Base-by-base conservation (phyloP, 2,797 vertebrate genomes). In the Pyrocephalus nanus region DNA sequence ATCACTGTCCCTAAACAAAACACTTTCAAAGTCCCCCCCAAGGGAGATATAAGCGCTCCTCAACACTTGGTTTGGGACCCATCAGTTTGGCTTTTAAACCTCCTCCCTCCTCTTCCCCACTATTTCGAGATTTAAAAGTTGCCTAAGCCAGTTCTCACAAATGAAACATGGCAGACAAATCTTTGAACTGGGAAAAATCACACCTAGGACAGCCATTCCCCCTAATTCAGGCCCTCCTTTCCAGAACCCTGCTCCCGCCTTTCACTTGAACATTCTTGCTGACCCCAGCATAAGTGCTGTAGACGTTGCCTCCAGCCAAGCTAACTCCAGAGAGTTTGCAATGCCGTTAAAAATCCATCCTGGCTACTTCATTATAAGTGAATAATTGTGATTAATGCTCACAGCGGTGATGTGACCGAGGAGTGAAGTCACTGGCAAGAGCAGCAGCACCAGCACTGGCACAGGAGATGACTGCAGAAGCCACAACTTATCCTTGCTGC, bases 41-140 rank as follows among this genome's bases (percentile, higher is more conserved):
- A 16, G 14, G 58, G 0, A 80, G 43, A 45, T 2, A 0, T 6
- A 40, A 53, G n/a, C 0, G 1, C 7, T 58, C 10, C 48, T 69
- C 38, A 73, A 11, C 30, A 42, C 26, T 14, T 55, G 30, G 16
- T 15, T 47, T 50, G 30, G 10, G 26, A 73, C 34, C 10, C 34
- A 50, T 7, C n/a, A 34, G 23, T 9, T 54, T n/a, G 34, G 47
- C 18, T 55, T 78, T 84, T 45, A 48, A 83, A 57, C 3, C 17
- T 65, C 22, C 23, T 69, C 20, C 32, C n/a, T 53, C 13, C 30
- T 10, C 13, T 27, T 10, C 21, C 65, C 42, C 25, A 15, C 32
- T 45, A 1, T 11, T 34, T 34, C 11, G 10, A 6, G 27, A 62
- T 62, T 79, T 90, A 38, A 9, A 58, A 84, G 27, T 32, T 60